A percentile compares a stretch with the other conserved stretches of the same genome.
These are phyloP conservation scores for Sturnira hondurensis DNA, from an alignment of 2,113 vertebrate genomes.

Conservation along the genomic window DNA sequence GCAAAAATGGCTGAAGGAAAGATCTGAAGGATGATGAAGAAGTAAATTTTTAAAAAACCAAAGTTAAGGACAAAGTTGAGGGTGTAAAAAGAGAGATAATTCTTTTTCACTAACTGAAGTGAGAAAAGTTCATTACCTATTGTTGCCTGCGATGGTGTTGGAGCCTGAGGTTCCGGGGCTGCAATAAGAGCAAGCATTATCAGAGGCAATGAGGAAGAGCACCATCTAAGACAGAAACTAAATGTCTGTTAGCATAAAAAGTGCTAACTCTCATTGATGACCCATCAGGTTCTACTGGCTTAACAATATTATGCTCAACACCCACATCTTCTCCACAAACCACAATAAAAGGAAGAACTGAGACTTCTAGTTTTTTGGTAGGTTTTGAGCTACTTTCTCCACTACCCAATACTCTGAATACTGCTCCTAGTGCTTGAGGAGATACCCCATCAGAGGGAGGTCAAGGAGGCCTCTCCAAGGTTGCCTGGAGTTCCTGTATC, in stretches of 20 bases:
- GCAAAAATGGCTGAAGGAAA: neutral
- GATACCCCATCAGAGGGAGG: neutral
- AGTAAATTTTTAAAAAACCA: neutral
- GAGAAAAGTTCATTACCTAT: slow-evolving; percentile 41
- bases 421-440: neutral
- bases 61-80: neutral
- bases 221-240: neutral
- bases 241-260: neutral
- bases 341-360: neutral
- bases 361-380: neutral
- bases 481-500: neutral
- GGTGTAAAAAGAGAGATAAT: neutral
- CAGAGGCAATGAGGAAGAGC: slow-evolving; percentile 36
- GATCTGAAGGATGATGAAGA: neutral
- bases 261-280: neutral
- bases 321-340: neutral
- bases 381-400: neutral
- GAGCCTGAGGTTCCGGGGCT: slow-evolving; percentile 8
- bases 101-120: neutral
- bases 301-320: neutral
- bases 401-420: neutral
- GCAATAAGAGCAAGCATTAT: slow-evolving; percentile 54
- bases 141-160: neutral
- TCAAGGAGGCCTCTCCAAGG: neutral
- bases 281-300: neutral